Conservation (phyloP, 2,888 invertebrate genomes). For the Scaptomyza cyrtandrae region DNA sequence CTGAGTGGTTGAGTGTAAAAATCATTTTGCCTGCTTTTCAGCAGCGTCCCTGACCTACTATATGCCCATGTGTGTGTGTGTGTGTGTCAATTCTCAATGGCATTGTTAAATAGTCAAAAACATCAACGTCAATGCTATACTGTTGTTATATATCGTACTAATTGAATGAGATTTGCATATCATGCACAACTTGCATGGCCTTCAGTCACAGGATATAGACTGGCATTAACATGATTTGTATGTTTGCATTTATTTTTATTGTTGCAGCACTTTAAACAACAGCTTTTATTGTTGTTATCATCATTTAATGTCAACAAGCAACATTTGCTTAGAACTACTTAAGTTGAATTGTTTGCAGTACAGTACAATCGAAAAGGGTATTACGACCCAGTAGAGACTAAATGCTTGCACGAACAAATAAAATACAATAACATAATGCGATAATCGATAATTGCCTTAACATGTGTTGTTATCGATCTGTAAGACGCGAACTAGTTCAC, state of each 20-base stretch:
- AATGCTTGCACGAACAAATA: no score
- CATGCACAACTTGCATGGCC: conserved; percentile 29
- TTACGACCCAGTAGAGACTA: background rate
- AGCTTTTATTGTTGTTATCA: conserved; percentile 24
- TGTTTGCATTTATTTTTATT: conserved; percentile 26
- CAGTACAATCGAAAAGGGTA: background rate
- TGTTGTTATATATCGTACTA: conserved; percentile 16
- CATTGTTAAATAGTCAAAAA: conserved; percentile 26
- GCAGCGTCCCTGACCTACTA: conserved; percentile 62
- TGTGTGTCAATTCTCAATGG: conserved; percentile 23
- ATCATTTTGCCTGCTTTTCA: conserved; percentile 44
- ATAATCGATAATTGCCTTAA: background rate
- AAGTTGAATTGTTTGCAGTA: background rate
- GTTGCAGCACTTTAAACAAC: conserved; percentile 29
- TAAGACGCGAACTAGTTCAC: background rate
- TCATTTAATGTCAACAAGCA: conserved; percentile 32
- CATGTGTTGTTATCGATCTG: background rate
- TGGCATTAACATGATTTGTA: conserved; percentile 4
- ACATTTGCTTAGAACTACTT: conserved; percentile 4
- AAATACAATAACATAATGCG: no score
- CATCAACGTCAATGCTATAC: conserved; percentile 35
- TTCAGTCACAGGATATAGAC: conserved; percentile 24
- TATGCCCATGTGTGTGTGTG: conserved; percentile 2
- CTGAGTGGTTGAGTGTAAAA: conserved; percentile 38
- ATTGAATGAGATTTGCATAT: conserved; percentile 63